These are phyloP conservation scores for Rhinolophus sinicus DNA, from an alignment of 2,113 vertebrate genomes.

Conservation along the genomic window DNA sequence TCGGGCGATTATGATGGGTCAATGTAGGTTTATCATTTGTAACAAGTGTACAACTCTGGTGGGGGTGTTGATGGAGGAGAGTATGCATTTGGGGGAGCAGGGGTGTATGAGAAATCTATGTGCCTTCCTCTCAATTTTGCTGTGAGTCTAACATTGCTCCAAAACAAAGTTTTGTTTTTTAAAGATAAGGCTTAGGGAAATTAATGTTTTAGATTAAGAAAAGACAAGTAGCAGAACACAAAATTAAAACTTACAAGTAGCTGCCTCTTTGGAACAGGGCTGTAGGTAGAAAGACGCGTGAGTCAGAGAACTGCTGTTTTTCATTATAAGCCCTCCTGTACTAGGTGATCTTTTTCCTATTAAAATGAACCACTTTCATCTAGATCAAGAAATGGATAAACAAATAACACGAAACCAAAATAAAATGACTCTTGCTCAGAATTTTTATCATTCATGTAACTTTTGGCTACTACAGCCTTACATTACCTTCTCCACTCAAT, in stretches of 20 bases:
- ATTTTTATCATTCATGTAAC: background rate
- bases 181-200: background rate
- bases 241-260: background rate
- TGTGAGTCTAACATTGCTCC: background rate
- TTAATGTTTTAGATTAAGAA: background rate
- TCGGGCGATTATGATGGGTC: background rate
- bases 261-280: background rate
- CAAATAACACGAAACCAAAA: background rate
- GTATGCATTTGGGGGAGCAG: background rate
- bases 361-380: background rate
- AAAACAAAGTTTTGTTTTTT: background rate
- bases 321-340: background rate
- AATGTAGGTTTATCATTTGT: background rate
- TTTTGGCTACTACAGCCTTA: background rate
- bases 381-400: background rate
- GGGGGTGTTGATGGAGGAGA: background rate
- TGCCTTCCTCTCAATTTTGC: background rate
- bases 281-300: background rate
- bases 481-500: background rate
- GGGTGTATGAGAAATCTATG: background rate
- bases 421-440: background rate
- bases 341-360: background rate
- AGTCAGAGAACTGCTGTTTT: background rate
- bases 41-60: background rate
- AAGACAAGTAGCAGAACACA: constrained; percentile 27